These are phyloP conservation scores for Sorex fumeus DNA, from an alignment of 2,113 vertebrate species.

Conservation along the genomic window DNA sequence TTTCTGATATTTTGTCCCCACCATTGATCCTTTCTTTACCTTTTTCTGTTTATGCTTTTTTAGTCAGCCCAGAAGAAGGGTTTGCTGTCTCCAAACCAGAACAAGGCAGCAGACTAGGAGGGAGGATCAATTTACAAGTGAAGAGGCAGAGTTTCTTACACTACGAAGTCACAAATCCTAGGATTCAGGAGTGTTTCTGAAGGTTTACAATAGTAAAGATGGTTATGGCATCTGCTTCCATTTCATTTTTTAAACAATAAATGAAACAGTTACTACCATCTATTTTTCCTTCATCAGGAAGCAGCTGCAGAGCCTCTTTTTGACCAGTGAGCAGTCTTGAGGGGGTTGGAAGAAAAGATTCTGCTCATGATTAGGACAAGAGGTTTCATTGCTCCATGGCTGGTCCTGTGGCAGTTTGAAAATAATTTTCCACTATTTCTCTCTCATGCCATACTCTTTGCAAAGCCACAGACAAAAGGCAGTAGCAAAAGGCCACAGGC, in stretches of 20 bases:
- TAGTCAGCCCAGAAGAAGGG: neutral
- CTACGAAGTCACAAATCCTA: neutral
- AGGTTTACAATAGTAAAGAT: neutral
- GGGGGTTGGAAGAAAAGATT: neutral
- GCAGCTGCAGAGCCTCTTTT: neutral
- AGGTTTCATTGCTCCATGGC: neutral
- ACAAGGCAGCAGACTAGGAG: neutral
- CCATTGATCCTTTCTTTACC: neutral
- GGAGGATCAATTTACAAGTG: neutral
- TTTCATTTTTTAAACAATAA: neutral
- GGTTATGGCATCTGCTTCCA: neutral
- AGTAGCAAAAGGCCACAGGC: neutral
- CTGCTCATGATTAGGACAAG: neutral
- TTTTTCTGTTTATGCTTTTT: neutral
- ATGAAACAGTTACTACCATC: neutral
- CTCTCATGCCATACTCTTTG: neutral
- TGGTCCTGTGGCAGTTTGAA: no score
- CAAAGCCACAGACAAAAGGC: neutral
- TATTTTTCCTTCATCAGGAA: neutral
- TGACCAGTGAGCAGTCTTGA: rapidly evolving
- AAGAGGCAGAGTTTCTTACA: neutral
- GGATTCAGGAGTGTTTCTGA: neutral
- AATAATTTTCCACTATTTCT: neutral
- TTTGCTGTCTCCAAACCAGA: neutral
- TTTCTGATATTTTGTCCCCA: neutral